Evolutionary conservation across 2,797 vertebrate species (phyloP).

Genomic region (Amblyraja radiata): DNA sequence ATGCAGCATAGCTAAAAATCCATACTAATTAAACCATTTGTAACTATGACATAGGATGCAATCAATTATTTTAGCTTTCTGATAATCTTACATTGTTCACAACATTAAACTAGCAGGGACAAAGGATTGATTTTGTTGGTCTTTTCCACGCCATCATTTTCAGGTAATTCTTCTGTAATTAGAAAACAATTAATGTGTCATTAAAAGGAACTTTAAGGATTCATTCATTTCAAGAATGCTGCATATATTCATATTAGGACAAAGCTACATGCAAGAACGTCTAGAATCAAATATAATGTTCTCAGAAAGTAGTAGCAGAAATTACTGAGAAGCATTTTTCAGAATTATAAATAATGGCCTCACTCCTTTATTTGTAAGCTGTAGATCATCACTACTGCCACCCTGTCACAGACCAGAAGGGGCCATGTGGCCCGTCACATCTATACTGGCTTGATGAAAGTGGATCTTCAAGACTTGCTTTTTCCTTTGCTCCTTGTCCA

Average conservation of each 20-base stretch:
- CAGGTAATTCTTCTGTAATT: slow-evolving; percentile 2
- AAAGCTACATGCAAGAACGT: neutral
- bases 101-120: neutral
- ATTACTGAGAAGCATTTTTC: neutral
- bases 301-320: neutral
- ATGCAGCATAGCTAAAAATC: neutral
- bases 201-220: neutral
- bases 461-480: too few species aligned
- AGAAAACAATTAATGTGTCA: slow-evolving; percentile 11
- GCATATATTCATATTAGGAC: neutral
- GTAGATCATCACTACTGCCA: neutral
- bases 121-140: neutral
- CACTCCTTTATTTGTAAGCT: neutral
- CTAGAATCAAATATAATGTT: neutral
- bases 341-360: neutral
- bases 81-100: neutral
- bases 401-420: too few species aligned
- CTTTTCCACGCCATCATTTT: neutral
- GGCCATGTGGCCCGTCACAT: too few species aligned
- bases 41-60: neutral
- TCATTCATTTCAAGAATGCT: neutral
- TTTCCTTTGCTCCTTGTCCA: too few species aligned
- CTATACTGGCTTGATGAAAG: too few species aligned
- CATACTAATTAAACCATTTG: neutral
- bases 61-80: neutral